These are phyloP conservation scores for Callipepla squamata DNA, from an alignment of 2,113 vertebrate species.

Conservation along the genomic window DNA sequence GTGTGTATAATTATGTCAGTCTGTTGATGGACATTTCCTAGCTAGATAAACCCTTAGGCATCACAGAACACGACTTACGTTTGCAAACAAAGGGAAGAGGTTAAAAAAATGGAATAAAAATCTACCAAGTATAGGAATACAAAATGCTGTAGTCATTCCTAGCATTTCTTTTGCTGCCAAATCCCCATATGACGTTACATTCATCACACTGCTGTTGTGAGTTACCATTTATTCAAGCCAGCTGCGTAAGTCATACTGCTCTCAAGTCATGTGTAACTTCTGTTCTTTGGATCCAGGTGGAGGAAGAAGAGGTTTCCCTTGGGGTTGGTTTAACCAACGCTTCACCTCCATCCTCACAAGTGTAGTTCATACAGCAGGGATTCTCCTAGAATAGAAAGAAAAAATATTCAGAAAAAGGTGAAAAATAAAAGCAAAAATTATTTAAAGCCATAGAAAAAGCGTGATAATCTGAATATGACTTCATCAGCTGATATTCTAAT, in stretches of 20 bases:
- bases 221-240: not conserved
- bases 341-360: not conserved
- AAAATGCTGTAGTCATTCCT: not conserved
- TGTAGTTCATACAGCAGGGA: not conserved
- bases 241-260: not conserved
- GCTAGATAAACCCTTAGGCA: not conserved
- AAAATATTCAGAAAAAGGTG: not conserved
- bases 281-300: rapidly evolving
- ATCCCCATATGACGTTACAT: not conserved
- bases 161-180: not conserved
- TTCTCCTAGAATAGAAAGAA: not conserved
- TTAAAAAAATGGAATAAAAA: not conserved
- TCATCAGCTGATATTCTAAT: constrained; percentile 10
- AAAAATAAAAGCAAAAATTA: constrained; percentile 3
- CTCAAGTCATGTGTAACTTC: not conserved
- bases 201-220: not conserved
- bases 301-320: not conserved
- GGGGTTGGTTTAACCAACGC: not conserved
- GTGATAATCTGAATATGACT: not conserved
- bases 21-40: not conserved
- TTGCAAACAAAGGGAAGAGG: too few species aligned
- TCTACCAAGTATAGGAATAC: not conserved
- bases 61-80: not conserved
- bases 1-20: not conserved
- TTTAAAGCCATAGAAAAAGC: not conserved